Base-by-base conservation (phyloP, 2,888 invertebrate genomes). In the Andrena flavipes region DNA sequence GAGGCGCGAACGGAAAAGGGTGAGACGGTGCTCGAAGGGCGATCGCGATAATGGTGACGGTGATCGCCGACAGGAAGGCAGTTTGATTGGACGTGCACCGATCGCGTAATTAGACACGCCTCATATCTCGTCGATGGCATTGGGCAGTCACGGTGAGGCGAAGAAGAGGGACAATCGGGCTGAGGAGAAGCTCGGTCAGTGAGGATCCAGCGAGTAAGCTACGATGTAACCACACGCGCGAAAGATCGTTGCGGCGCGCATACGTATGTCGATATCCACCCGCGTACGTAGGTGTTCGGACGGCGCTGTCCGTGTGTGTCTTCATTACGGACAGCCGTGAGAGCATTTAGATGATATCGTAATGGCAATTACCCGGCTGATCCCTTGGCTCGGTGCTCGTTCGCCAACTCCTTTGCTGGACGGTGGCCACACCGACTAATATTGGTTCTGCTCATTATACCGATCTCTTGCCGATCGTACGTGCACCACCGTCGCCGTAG, bases 91-190 rank as follows among this genome's bases (percentile, higher is more conserved):
- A 87, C 87, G 90, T 88, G 87, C 88, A 87, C 89, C 90, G 90
- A 91, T 92, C 90, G 88, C 86, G 92, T 92, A 93, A 93, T 93
- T 93, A 92, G 93, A 92, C 92, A 93, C 92, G 92, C 91, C 92
- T 93, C 93, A 92, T 92, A 92, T 93, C 91, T 91, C 90, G 85
- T 91, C 89, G 91, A 91, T 91, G 89, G 89, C 86, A 89, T 83
- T 90, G 88, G 84, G 80, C 83, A 84, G 76, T 76, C 62, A 72
- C 63, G 80, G 79, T 10, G 72, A 60, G 63, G 54, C 56, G 63
- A 51, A 54, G 71, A 48, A 56, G 59, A 48, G 74, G 35, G 68
- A 16, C 29, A 56, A 65, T 30, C 77, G 49, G 49, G 78, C 76
- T 62, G 67, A 77, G 69, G 76, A 78, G 85, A 83, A 56, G 42